phyloP scores from a whole-genome alignment of 2,797 vertebrate species.

The Fistularia tabacaria region DNA sequence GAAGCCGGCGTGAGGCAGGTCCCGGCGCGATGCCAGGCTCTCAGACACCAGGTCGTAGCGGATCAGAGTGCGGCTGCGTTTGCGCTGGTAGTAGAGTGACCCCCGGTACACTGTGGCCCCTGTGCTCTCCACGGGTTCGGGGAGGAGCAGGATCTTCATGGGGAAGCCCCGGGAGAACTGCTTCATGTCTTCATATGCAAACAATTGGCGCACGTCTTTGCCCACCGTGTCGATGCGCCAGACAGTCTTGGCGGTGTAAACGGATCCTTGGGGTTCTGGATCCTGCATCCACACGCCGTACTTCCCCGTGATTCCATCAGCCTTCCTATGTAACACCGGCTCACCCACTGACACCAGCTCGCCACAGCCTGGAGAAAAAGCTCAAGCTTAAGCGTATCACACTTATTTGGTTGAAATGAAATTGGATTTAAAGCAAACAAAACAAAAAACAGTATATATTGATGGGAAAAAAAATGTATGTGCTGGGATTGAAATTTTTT shows the following conservation, averaged over 20 bases:
- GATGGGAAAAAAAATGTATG: no score
- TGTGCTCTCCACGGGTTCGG: conserved; percentile 85
- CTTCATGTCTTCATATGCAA: conserved; percentile 79
- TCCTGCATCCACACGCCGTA: conserved; percentile 95
- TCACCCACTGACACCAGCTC: conserved; percentile 82
- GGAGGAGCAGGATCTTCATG: conserved; percentile 84
- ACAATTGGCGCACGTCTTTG: conserved; percentile 84
- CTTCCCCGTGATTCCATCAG: conserved; percentile 86
- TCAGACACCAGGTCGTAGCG: conserved; percentile 84
- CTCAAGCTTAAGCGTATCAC: no score
- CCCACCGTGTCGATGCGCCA: conserved; percentile 88
- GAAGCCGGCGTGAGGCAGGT: conserved; percentile 85
- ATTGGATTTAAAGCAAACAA: no score
- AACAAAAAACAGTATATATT: no score
- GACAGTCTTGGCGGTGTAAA: conserved; percentile 78
- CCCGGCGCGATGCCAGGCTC: conserved; percentile 76
- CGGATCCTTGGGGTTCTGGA: conserved; percentile 71
- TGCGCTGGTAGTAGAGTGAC: conserved; percentile 87
- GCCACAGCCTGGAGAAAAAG: conserved; percentile 78
- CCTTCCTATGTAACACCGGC: conserved; percentile 80
- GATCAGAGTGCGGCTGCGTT: conserved; percentile 78
- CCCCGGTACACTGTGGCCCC: conserved; percentile 83
- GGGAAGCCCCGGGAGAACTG: conserved; percentile 85
- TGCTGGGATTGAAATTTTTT: no score
- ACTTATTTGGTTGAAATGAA: no score